Conservation (phyloP, 1,140 invertebrate genomes). For the Leptinotarsa texana region DNA sequence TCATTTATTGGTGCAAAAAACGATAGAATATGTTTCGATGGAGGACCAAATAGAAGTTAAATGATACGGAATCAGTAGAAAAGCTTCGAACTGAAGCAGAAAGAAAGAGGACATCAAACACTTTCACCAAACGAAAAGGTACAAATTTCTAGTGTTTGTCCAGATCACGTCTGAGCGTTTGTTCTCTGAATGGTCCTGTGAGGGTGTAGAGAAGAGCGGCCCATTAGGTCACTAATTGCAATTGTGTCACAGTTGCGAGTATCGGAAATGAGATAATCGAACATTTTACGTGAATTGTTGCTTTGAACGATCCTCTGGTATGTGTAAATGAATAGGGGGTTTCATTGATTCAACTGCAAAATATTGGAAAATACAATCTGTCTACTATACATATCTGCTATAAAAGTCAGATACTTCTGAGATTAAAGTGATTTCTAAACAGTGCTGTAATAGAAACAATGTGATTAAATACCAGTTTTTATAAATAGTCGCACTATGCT, state of each 20-base stretch:
- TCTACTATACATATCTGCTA: too few relatives aligned
- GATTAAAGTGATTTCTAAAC: too few relatives aligned
- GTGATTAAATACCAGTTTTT: too few relatives aligned
- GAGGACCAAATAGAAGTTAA: constrained; percentile 7
- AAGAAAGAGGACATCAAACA: constrained; percentile 15
- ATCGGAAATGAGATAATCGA: constrained; percentile 51
- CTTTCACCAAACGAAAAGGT: constrained; percentile 35
- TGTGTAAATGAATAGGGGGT: too few relatives aligned
- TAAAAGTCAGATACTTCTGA: too few relatives aligned
- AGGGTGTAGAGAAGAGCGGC: constrained; percentile 37
- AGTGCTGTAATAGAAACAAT: too few relatives aligned
- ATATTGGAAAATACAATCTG: too few relatives aligned
- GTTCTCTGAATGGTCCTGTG: constrained; percentile 33
- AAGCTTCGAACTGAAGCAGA: not conserved
- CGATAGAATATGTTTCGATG: not conserved
- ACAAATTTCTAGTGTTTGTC: constrained; percentile 36
- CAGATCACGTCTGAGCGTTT: constrained; percentile 35
- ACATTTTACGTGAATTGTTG: constrained; percentile 38
- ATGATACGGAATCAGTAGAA: constrained; percentile 4
- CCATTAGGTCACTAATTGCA: constrained; percentile 48
- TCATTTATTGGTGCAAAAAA: too few relatives aligned
- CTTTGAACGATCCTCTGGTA: not conserved
- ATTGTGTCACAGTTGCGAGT: constrained; percentile 45
- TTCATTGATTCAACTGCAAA: too few relatives aligned
- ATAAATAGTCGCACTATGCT: too few relatives aligned